Percentiles rank a stretch among this genome's conserved stretches.
Evolutionary conservation across 2,888 invertebrate species (phyloP).

Genomic region (Cantharis lateralis): DNA sequence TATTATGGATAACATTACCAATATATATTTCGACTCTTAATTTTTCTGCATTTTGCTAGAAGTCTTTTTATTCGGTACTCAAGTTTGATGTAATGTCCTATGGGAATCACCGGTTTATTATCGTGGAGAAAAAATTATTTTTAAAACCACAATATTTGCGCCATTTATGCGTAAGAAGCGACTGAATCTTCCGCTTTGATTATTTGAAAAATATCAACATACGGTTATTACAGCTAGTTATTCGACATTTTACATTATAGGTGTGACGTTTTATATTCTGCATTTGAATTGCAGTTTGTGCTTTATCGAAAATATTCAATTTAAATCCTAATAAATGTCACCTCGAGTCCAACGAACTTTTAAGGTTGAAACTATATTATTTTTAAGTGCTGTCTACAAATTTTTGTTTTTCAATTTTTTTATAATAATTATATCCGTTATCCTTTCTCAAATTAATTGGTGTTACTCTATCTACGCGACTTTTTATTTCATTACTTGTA

Average conservation of each 20-base stretch:
- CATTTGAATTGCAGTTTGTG: neutral
- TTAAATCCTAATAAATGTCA: neutral
- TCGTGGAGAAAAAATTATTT: neutral
- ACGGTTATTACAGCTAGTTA: neutral
- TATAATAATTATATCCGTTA: neutral
- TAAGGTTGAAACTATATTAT: neutral
- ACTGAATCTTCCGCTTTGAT: neutral
- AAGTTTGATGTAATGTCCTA: neutral
- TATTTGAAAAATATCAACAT: neutral
- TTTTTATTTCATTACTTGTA: neutral
- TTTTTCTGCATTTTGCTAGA: neutral
- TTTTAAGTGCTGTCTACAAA: neutral
- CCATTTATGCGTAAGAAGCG: neutral
- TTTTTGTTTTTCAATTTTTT: neutral
- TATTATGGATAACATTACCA: neutral
- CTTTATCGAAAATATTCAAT: neutral
- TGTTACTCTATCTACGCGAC: neutral
- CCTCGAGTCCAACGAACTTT: neutral
- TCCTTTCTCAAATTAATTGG: neutral
- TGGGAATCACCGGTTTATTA: neutral
- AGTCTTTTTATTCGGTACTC: neutral
- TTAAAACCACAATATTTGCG: neutral
- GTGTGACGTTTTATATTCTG: neutral
- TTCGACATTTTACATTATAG: neutral
- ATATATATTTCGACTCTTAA: neutral